Evolutionary conservation across 2,113 vertebrate species (phyloP).

Genomic region (Lamprotornis superbus): DNA sequence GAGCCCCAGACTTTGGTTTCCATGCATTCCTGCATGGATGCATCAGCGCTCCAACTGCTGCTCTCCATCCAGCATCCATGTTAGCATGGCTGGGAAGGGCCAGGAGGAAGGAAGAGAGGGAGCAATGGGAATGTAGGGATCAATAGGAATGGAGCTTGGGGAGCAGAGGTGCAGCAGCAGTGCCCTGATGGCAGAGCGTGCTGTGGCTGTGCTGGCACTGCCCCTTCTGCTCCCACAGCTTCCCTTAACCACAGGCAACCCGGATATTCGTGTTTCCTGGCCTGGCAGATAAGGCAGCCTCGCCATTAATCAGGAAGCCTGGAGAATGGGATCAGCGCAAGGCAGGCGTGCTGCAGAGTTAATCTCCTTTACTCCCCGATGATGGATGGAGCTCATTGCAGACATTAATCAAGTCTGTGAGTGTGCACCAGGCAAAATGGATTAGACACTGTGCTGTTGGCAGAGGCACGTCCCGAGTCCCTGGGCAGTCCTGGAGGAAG

Average conservation of each 20-base stretch:
- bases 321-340: constrained; percentile 27
- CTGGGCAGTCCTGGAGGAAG: not conserved
- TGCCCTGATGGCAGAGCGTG: fast-evolving
- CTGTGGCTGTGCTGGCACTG: fast-evolving
- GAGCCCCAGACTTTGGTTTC: not conserved
- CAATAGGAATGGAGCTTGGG: no score
- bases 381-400: constrained; percentile 54
- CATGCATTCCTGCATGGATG: not conserved
- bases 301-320: constrained; percentile 12
- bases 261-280: not conserved
- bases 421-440: not conserved
- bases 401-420: constrained; percentile 55
- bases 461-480: fast-evolving
- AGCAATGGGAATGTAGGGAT: not conserved
- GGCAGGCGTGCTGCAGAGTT: not conserved
- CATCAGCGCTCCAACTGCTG: not conserved
- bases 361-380: constrained; percentile 55
- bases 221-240: not conserved
- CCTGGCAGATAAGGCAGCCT: constrained; percentile 2
- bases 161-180: not conserved
- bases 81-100: not conserved
- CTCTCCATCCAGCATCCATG: not conserved
- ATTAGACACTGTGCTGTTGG: not conserved
- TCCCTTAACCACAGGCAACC: not conserved
- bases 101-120: not conserved